Evolutionary conservation across 2,113 vertebrate genomes (phyloP).

Genomic region (Merops nubicus): DNA sequence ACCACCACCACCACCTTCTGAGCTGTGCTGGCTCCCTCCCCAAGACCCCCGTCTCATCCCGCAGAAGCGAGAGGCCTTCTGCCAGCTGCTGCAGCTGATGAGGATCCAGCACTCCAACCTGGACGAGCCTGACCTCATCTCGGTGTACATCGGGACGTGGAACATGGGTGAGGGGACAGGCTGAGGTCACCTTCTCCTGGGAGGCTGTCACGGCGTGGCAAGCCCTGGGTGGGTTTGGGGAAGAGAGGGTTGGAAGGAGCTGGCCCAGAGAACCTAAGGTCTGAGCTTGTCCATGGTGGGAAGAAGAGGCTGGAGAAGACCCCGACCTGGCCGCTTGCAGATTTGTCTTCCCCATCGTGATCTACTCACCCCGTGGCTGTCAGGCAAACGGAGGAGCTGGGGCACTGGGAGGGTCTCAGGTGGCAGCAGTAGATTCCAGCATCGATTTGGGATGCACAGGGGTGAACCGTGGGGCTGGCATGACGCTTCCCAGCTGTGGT

Average conservation of each 20-base stretch:
- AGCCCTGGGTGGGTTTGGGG: background rate
- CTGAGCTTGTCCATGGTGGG: background rate
- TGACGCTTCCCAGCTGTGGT: fast-evolving
- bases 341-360: fast-evolving
- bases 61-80: slow-evolving; percentile 87
- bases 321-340: fast-evolving
- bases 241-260: background rate
- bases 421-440: background rate
- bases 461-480: fast-evolving
- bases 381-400: background rate
- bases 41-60: fast-evolving
- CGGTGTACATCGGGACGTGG: slow-evolving; percentile 87
- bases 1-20: background rate
- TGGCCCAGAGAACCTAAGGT: background rate
- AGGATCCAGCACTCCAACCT: slow-evolving; percentile 79
- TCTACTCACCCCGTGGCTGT: background rate
- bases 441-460: fast-evolving
- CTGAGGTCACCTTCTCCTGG: background rate
- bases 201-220: background rate
- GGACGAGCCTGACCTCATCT: slow-evolving; percentile 83
- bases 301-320: background rate
- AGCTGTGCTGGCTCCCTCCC: background rate
- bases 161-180: slow-evolving; percentile 84
- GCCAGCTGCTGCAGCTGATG: slow-evolving; percentile 87
- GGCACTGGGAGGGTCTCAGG: fast-evolving